These are phyloP conservation scores for Synanthedon tipuliformis DNA, from an alignment of 2,888 invertebrate species.

Conservation along the genomic window DNA sequence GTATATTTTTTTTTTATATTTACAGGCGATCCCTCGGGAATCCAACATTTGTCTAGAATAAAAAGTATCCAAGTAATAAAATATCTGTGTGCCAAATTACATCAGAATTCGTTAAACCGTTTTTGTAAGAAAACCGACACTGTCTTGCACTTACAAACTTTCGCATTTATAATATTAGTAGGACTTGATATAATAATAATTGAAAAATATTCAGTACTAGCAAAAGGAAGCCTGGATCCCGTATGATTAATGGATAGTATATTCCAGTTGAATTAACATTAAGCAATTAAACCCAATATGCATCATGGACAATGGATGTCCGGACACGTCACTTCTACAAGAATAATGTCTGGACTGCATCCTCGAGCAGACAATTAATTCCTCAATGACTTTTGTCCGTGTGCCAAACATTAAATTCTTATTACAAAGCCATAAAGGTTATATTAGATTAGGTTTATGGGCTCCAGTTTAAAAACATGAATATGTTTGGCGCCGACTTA, in stretches of 20 bases:
- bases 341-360: slow-evolving; percentile 46
- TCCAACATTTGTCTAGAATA: too few relatives aligned
- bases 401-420: background rate
- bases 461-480: too few relatives aligned
- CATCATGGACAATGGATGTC: slow-evolving; percentile 37
- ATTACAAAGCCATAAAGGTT: background rate
- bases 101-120: too few relatives aligned
- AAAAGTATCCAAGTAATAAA: too few relatives aligned
- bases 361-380: slow-evolving; percentile 27
- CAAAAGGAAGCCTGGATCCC: background rate
- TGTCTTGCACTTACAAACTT: too few relatives aligned
- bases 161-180: too few relatives aligned
- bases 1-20: too few relatives aligned
- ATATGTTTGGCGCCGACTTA: too few relatives aligned
- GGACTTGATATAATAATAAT: too few relatives aligned
- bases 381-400: background rate
- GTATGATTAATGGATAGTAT: background rate
- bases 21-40: too few relatives aligned
- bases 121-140: too few relatives aligned
- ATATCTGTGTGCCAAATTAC: too few relatives aligned
- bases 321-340: slow-evolving; percentile 40
- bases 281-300: slow-evolving; percentile 12
- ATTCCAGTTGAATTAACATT: background rate
- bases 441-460: background rate
- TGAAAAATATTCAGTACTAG: slow-evolving; percentile 5